A percentile compares a stretch with the other conserved stretches of the same genome.
Evolutionary conservation across 2,888 invertebrate genomes (phyloP).

Genomic region (Eremobia ochroleuca): DNA sequence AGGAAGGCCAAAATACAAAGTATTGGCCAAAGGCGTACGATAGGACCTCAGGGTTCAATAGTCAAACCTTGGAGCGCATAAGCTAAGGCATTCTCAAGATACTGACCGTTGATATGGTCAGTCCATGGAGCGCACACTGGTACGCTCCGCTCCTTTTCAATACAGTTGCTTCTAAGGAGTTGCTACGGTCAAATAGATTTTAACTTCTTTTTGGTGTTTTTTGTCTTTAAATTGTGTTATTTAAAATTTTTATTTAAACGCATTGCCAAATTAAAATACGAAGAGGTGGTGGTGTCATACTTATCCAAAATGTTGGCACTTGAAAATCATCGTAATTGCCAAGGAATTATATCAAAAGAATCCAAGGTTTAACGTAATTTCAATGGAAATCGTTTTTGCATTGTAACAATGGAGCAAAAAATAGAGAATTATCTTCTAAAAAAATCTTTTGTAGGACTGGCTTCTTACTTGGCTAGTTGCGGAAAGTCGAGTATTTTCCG

Average conservation of each 20-base stretch:
- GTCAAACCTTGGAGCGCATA: background rate
- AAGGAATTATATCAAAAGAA: constrained; percentile 35
- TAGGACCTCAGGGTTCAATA: background rate
- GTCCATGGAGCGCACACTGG: background rate
- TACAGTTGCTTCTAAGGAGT: background rate
- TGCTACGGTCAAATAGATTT: background rate
- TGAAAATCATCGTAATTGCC: background rate
- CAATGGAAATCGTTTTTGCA: constrained; percentile 38
- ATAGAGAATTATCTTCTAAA: constrained; percentile 17
- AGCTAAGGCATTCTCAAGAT: background rate
- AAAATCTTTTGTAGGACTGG: constrained; percentile 39
- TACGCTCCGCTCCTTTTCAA: background rate
- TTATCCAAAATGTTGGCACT: constrained; percentile 2
- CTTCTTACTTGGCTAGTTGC: constrained; percentile 38
- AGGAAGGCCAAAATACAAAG: constrained; percentile 12
- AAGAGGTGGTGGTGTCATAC: constrained; percentile 6
- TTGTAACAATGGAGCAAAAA: constrained; percentile 42
- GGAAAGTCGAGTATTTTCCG: constrained; percentile 66
- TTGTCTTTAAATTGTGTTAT: background rate
- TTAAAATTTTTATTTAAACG: background rate
- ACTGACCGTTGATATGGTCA: background rate
- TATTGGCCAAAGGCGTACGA: background rate
- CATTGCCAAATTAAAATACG: background rate
- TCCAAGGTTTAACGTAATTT: constrained; percentile 50
- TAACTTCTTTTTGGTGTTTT: background rate